A percentile compares a stretch with the other conserved stretches of the same genome.
phyloP scores from a whole-genome alignment of 2,113 vertebrate species.

The Dendropsophus ebraccatus region DNA sequence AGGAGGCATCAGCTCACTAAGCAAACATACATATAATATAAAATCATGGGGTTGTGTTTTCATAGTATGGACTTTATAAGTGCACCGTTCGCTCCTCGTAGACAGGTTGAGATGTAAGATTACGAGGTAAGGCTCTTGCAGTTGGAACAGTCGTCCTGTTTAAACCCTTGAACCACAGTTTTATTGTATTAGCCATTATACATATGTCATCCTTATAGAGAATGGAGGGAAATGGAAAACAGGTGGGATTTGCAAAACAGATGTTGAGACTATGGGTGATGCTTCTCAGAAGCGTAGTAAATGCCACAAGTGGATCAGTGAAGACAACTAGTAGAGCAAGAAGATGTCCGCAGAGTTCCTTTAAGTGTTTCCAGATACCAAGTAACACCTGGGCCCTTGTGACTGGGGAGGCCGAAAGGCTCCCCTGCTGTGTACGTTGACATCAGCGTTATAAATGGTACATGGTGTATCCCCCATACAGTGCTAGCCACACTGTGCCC shows the following conservation, averaged over 20 bases:
- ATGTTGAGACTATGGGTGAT: background rate
- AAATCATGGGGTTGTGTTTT: background rate
- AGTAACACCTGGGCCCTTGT: background rate
- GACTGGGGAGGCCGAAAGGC: too few species aligned
- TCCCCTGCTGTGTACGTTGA: too few species aligned
- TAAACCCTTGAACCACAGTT: background rate
- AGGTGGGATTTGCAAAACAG: background rate
- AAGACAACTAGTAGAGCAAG: background rate
- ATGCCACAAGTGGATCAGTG: background rate
- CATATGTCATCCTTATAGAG: background rate
- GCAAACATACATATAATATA: background rate
- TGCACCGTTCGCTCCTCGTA: too few species aligned
- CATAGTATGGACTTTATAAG: background rate
- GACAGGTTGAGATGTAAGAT: background rate
- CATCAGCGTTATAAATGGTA: too few species aligned
- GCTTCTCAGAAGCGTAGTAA: background rate
- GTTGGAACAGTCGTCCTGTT: background rate
- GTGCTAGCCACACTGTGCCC: too few species aligned
- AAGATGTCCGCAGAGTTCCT: background rate
- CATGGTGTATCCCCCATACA: too few species aligned
- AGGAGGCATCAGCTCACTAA: background rate
- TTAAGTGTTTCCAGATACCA: background rate
- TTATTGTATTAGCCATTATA: background rate
- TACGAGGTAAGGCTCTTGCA: background rate
- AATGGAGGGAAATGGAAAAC: background rate